phyloP scores from a whole-genome alignment of 2,888 invertebrate genomes.

The Halictus quadricinctus region DNA sequence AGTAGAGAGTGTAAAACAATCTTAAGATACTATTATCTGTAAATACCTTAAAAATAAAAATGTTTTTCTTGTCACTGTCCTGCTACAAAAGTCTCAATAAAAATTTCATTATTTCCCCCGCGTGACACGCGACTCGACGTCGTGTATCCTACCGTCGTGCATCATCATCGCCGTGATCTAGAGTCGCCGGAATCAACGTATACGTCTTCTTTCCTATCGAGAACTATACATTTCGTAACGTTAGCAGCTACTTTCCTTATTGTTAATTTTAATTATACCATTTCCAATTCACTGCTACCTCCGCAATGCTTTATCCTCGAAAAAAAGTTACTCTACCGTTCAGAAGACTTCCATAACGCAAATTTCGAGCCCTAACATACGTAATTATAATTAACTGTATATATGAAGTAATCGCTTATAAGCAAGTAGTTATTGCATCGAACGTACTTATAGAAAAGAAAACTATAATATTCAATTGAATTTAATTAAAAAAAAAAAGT shows the following conservation, averaged over 20 bases:
- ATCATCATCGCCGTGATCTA: slow-evolving; percentile 52
- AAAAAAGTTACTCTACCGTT: slow-evolving; percentile 10
- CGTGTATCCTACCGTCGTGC: slow-evolving; percentile 48
- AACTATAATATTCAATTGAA: slow-evolving; percentile 40
- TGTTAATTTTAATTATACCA: slow-evolving; percentile 60
- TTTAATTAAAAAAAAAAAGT: slow-evolving; percentile 42
- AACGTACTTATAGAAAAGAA: slow-evolving; percentile 35
- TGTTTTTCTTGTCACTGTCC: slow-evolving; percentile 54
- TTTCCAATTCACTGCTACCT: slow-evolving; percentile 43
- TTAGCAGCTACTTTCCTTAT: slow-evolving; percentile 70
- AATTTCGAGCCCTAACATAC: slow-evolving; percentile 26
- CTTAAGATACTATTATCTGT: slow-evolving; percentile 46
- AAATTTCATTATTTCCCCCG: slow-evolving; percentile 70
- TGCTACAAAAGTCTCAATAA: slow-evolving; percentile 67
- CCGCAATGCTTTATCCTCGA: slow-evolving; percentile 16
- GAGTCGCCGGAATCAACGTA: slow-evolving; percentile 46
- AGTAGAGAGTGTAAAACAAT: slow-evolving; percentile 49
- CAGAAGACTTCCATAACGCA: slow-evolving; percentile 15
- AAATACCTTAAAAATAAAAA: slow-evolving; percentile 50
- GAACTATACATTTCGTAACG: slow-evolving; percentile 73
- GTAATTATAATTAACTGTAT: slow-evolving; percentile 25
- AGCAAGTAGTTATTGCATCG: slow-evolving; percentile 27
- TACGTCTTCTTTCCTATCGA: slow-evolving; percentile 53
- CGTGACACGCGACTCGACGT: slow-evolving; percentile 69
- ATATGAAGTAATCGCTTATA: slow-evolving; percentile 27